Evolutionary conservation across 2,113 vertebrate genomes (phyloP), one percentile per base, ranked within the genome.

Genomic region (Anarrhichthys ocellatus): DNA sequence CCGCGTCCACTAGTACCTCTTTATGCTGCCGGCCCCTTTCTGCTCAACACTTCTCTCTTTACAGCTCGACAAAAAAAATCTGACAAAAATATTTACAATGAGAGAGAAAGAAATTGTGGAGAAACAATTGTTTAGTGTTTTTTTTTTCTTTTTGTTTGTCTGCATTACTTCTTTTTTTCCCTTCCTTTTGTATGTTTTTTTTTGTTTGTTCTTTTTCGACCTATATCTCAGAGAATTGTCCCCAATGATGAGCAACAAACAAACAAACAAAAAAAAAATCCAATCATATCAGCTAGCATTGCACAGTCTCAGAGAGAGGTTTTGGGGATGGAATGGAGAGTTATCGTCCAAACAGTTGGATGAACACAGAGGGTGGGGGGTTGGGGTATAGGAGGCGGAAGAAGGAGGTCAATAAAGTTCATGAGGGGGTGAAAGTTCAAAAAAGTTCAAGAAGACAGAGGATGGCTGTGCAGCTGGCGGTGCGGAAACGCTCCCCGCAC

Each of bases 71-170:
- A 91, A 93, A 91, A 34, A 93, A 91, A 94, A 93, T 91, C 90
- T 89, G 92, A 95, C 93, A 95, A 94, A 93, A 91, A 93, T 96
- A 96, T 96, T 95, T 96, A 96, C 95, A 96, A 94, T 95, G 93
- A 95, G 93, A 95, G 94, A 94, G 93, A 92, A 92, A 93, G 83
- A 94, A 94, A 93, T 93, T 84, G 94, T 94, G 93, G 93, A 93
- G 91, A 95, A 94, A 94, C 94, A 94, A 87, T 93, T 94, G 89
- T 93, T 94, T 92, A 85, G 88, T 93, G 87, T 90, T 84, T 86
- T 80, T 84, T 84, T 84, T 76, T 68, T 88, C 84, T 90, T 91
- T 90, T 93, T 89, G 76, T 90, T 87, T 90, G 91, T 94, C 87
- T 92, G 85, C 87, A 91, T 91, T 93, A 88, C 65, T 62, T 86